A percentile compares a stretch with the other conserved stretches of the same genome.
phyloP scores from a whole-genome alignment of 2,113 vertebrate species.

The Cebidichthys violaceus region DNA sequence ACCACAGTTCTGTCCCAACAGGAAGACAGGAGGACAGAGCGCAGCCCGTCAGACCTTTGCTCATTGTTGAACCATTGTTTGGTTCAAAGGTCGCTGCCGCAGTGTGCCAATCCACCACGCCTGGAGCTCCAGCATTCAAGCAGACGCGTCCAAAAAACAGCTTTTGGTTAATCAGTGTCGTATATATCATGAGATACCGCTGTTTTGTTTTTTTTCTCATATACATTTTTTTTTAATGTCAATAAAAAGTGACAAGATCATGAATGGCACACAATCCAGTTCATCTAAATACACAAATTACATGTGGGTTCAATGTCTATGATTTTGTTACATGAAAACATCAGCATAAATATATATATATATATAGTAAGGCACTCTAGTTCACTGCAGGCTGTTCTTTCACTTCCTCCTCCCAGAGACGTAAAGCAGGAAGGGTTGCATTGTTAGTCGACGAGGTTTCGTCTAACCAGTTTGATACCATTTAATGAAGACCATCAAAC shows the following conservation, averaged over 20 bases:
- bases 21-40: slow-evolving; percentile 28
- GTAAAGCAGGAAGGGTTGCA: slow-evolving; percentile 24
- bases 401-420: slow-evolving; percentile 12
- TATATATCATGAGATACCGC: background rate
- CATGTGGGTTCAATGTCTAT: background rate
- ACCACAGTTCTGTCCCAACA: slow-evolving; percentile 45
- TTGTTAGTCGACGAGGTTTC: slow-evolving; percentile 4
- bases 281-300: slow-evolving; percentile 11
- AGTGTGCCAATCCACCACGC: slow-evolving; percentile 29
- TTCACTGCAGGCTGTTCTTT: background rate
- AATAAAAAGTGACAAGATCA: slow-evolving; percentile 20
- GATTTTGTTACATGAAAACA: background rate
- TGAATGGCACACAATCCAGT: background rate
- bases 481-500: background rate
- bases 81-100: slow-evolving; percentile 69
- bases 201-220: background rate
- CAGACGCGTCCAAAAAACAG: background rate
- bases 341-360: slow-evolving; percentile 13
- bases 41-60: slow-evolving; percentile 29
- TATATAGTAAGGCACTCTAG: background rate
- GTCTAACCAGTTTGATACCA: slow-evolving; percentile 29
- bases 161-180: slow-evolving; percentile 53
- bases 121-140: slow-evolving; percentile 1
- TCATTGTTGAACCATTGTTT: slow-evolving; percentile 7
- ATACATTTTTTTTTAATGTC: slow-evolving; percentile 1